Evolutionary conservation across 2,797 vertebrate genomes (phyloP).

Genomic region (Neosalanx taihuensis): DNA sequence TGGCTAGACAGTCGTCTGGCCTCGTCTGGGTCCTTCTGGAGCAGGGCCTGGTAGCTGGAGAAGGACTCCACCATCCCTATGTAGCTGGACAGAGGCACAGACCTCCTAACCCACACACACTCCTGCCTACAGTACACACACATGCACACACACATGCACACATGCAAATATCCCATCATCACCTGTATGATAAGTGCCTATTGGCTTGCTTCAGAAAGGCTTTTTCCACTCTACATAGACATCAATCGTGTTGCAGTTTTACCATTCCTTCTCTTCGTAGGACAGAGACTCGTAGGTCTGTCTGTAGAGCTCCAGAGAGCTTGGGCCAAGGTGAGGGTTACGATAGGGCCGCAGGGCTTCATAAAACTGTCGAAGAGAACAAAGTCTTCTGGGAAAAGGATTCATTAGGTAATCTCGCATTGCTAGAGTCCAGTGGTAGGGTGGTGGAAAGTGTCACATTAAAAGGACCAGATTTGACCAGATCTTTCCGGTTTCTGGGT

Average conservation of each 20-base stretch:
- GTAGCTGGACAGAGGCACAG: constrained; percentile 67
- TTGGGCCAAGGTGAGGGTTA: constrained; percentile 47
- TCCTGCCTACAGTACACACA: constrained; percentile 63
- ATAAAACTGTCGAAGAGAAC: constrained; percentile 57
- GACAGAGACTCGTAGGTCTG: constrained; percentile 68
- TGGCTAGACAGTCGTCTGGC: constrained; percentile 66
- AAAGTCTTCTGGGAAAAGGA: not conserved
- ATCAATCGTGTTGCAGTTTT: constrained; percentile 34
- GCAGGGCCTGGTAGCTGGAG: constrained; percentile 70
- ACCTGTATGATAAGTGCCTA: not conserved
- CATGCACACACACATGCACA: constrained; percentile 4
- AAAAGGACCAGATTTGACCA: not conserved
- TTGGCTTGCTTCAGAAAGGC: not conserved
- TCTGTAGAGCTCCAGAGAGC: constrained; percentile 52
- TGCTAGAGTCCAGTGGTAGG: no score
- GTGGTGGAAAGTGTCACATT: no score
- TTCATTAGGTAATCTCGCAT: no score
- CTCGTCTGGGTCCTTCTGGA: constrained; percentile 58
- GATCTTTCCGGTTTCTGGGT: no score
- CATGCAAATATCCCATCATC: not conserved
- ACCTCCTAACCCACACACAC: constrained; percentile 55
- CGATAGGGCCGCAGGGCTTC: constrained; percentile 55
- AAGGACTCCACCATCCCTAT: constrained; percentile 75
- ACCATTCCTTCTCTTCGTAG: constrained; percentile 81
- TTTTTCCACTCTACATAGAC: not conserved